Conservation (phyloP, 2,888 invertebrate species). For the Nudaria mundana region DNA sequence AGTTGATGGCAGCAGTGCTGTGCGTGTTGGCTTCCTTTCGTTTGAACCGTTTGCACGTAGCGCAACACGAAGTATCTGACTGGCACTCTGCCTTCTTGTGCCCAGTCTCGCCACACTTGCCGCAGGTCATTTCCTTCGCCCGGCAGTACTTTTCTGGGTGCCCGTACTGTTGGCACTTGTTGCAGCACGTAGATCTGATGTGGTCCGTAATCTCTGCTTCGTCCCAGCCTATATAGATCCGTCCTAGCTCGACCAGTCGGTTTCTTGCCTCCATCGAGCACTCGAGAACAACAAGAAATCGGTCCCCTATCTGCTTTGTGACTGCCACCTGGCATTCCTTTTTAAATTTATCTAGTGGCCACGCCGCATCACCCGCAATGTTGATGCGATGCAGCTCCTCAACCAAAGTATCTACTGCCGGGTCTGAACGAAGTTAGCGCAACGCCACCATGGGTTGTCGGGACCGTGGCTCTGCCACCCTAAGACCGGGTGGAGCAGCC, state of each 20-base stretch:
- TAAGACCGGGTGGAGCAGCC: constrained; percentile 1
- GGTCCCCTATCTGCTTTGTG: background rate
- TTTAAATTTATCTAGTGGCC: background rate
- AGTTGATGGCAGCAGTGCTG: constrained; percentile 14
- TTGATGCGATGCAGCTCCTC: constrained; percentile 4
- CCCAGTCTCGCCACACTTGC: constrained; percentile 19
- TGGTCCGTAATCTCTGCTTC: constrained; percentile 2
- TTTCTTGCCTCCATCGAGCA: background rate
- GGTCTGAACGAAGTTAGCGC: background rate
- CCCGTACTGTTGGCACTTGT: constrained; percentile 38
- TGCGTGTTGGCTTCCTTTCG: constrained; percentile 11
- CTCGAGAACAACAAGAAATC: background rate
- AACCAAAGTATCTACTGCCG: fast-evolving
- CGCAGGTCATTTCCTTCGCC: constrained; percentile 11
- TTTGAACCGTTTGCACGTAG: constrained; percentile 24
- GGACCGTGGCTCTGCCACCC: constrained; percentile 3
- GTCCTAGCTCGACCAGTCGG: constrained; percentile 1
- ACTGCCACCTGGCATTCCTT: background rate
- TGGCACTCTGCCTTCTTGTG: constrained; percentile 9
- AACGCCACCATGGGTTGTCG: constrained; percentile 8
- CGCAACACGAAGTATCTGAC: constrained; percentile 14
- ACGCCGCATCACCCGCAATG: constrained; percentile 2
- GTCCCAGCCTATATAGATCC: constrained; percentile 21
- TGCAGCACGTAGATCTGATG: constrained; percentile 27
- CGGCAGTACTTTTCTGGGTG: constrained; percentile 34